Conservation (phyloP, 1,140 invertebrate genomes). For the Drosophila ambigua region DNA sequence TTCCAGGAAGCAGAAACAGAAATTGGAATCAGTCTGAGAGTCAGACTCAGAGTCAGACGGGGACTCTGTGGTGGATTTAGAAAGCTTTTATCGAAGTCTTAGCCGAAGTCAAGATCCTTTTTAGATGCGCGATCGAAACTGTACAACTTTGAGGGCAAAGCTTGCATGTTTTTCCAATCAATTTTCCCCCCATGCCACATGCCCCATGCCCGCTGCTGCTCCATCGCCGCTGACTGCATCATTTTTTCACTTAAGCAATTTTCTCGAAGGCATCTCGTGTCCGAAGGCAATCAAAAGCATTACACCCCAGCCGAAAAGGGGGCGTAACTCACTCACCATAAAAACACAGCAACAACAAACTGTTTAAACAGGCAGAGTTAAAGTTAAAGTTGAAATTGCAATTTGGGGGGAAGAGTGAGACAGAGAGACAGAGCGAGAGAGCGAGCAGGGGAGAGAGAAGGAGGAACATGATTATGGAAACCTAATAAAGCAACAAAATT, state of each 20-base stretch:
- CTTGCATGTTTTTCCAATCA: conserved; percentile 49
- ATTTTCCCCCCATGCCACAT: conserved; percentile 17
- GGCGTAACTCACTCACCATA: conserved; percentile 36
- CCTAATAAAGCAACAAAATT: conserved; percentile 82
- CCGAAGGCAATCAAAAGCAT: conserved; percentile 79
- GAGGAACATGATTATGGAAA: conserved; percentile 43
- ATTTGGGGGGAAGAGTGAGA: conserved; percentile 29
- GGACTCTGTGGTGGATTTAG: background rate
- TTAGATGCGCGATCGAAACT: no score
- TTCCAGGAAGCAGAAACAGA: conserved; percentile 46
- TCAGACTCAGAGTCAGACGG: no score
- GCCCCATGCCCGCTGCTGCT: no score
- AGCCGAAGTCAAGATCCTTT: no score
- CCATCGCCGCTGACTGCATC: conserved; percentile 20
- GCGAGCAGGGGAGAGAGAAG: background rate
- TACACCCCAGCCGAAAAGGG: conserved; percentile 52
- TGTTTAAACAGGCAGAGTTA: conserved; percentile 42
- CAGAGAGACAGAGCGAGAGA: no score
- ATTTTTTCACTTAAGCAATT: conserved; percentile 68
- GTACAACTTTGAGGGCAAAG: no score
- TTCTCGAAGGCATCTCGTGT: conserved; percentile 72
- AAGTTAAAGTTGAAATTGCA: conserved; percentile 62
- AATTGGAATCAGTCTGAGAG: no score
- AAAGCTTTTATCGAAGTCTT: no score
- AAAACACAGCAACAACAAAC: conserved; percentile 24